Evolutionary conservation across 2,888 invertebrate species (phyloP).

Genomic region (Ecdyonurus torrentis): DNA sequence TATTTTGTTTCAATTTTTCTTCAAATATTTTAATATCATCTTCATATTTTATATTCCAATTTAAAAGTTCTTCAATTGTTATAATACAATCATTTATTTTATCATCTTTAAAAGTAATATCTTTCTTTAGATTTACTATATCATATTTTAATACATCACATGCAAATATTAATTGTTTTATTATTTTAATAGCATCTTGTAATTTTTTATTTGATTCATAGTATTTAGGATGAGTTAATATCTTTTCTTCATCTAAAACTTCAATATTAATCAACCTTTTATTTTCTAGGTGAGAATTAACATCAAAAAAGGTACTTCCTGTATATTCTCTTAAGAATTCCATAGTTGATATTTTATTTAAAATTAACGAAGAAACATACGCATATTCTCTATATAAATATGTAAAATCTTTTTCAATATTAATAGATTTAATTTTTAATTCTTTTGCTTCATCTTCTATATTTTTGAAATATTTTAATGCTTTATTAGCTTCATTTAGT

Average conservation of each 20-base stretch:
- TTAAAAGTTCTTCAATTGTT: neutral
- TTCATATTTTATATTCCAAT: neutral
- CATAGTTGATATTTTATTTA: neutral
- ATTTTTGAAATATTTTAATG: neutral
- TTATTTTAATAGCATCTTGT: neutral
- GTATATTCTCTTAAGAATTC: neutral
- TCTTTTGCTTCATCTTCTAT: neutral
- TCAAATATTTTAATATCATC: neutral
- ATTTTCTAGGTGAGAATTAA: neutral
- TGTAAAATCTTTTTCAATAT: neutral
- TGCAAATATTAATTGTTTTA: neutral
- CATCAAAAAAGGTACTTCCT: neutral
- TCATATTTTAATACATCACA: neutral
- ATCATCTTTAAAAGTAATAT: neutral
- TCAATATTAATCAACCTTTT: neutral
- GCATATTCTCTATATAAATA: neutral
- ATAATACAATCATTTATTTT: neutral
- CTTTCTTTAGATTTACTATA: neutral
- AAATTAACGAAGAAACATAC: neutral
- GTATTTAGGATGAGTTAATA: neutral
- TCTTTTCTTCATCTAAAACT: neutral
- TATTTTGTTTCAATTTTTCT: no score
- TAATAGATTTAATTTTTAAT: neutral
- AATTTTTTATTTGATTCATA: neutral
- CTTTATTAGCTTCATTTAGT: neutral